Conservation (phyloP, 2,113 vertebrate genomes). For the Lamprologus ornatipinnis region DNA sequence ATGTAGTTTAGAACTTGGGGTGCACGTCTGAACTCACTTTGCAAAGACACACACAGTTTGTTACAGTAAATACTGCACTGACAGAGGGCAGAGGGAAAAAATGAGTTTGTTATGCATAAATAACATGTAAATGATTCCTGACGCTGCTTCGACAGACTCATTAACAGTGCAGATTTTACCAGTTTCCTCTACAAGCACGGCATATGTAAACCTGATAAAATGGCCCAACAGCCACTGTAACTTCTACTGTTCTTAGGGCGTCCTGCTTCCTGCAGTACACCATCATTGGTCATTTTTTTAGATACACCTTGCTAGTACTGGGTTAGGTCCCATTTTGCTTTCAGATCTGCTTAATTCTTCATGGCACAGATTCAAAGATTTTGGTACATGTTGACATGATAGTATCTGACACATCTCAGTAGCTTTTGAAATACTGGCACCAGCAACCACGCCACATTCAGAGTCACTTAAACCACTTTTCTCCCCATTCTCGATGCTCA, state of each 20-base stretch:
- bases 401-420: not conserved
- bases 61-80: not conserved
- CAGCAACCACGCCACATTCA: not conserved
- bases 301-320: not conserved
- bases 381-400: not conserved
- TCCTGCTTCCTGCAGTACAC: not conserved
- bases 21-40: conserved; percentile 83
- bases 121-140: not conserved
- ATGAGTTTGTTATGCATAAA: not conserved
- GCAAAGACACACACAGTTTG: not conserved
- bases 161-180: not conserved
- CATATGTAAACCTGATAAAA: not conserved
- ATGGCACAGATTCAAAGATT: not conserved
- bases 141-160: not conserved
- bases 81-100: not conserved
- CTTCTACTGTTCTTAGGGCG: not conserved
- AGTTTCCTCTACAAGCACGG: not conserved
- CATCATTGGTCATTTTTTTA: not conserved
- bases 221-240: not conserved
- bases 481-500: not conserved
- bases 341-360: not conserved
- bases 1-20: conserved; percentile 84
- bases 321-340: not conserved
- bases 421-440: not conserved
- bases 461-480: not conserved